Base-by-base conservation (phyloP, 2,888 invertebrate species). In the Thera britannica region DNA sequence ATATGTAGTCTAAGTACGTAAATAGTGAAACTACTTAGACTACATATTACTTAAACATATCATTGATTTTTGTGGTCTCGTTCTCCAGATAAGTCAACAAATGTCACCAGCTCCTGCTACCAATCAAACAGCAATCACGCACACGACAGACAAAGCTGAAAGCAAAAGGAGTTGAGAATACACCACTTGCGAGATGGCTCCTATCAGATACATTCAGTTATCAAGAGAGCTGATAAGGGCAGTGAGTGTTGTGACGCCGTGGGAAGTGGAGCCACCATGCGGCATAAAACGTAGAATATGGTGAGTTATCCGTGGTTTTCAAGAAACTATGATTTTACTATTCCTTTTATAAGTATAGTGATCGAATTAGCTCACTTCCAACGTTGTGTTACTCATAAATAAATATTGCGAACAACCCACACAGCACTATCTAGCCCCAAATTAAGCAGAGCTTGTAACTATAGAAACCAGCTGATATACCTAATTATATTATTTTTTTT, bases 241-340 rank as follows among this genome's bases (percentile, higher is more conserved):
- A 75, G 67, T 75, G 44, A 23, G 65, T 61, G 61, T 60, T 62
- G 69, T 58, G 72, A 23, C 59, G 65, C 64, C 59, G 66, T 36
- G 49, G 8, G 67, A 68, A 60, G 68, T 36, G 70, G 72, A 56
- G 41, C 54, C 70, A 73, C 58, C 68, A 75, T 75, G 74, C n/a
- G 57, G 52, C 62, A 35, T 11, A 72, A 73, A 64, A 75, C 70
- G 34, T 73, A 72, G 60, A 58, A 34, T 48, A 75, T 75, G 74
- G 74, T 75, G 54, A 73, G 74, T 70, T 8, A 36, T 9, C 41
- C 36, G 11, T 12, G 3, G 0, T 46, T 46, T 7, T 9, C 8
- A 9, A 46, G 9, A 2, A 23, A 23, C 1, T 23, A 23, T 23
- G 23, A 23, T 23, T 23, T 23, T 23, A 23, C 23, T 23, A 23